These are phyloP conservation scores for Amphipyra tragopoginis DNA, from an alignment of 2,888 invertebrate genomes.

Conservation along the genomic window DNA sequence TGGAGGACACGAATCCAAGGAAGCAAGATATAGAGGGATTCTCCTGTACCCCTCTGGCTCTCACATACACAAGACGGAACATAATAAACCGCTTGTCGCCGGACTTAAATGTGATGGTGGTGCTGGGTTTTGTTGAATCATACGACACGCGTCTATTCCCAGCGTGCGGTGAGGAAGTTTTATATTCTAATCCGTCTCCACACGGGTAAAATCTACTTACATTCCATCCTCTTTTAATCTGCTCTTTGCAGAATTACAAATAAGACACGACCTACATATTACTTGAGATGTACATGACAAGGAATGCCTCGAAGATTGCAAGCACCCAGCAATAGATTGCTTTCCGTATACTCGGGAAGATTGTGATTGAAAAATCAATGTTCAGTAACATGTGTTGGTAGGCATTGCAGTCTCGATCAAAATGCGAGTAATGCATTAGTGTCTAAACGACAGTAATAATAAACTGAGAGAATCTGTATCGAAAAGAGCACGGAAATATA, in stretches of 20 bases:
- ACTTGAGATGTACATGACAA: constrained; percentile 12
- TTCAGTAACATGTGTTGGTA: constrained; percentile 18
- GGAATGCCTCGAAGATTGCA: constrained; percentile 44
- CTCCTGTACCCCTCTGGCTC: too few relatives aligned
- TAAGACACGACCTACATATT: constrained; percentile 10
- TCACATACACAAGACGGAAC: too few relatives aligned
- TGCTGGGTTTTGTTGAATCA: too few relatives aligned
- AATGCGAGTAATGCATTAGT: background rate
- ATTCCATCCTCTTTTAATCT: constrained; percentile 4
- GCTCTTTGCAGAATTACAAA: constrained; percentile 14
- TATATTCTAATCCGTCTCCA: too few relatives aligned
- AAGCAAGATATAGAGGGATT: too few relatives aligned
- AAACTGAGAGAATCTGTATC: too few relatives aligned
- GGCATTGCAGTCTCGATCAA: constrained; percentile 12
- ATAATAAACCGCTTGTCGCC: too few relatives aligned
- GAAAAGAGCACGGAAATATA: too few relatives aligned
- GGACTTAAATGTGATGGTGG: too few relatives aligned
- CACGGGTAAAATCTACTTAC: background rate
- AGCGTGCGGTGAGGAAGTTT: too few relatives aligned
- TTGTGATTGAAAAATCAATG: constrained; percentile 44
- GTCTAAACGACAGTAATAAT: background rate
- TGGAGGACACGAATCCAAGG: too few relatives aligned
- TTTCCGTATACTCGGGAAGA: constrained; percentile 22
- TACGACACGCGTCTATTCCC: too few relatives aligned
- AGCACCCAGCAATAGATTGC: constrained; percentile 44